Percentiles rank a stretch among this genome's conserved stretches.
Conservation (phyloP, 1,140 invertebrate genomes). For the Riptortus pedestris region DNA sequence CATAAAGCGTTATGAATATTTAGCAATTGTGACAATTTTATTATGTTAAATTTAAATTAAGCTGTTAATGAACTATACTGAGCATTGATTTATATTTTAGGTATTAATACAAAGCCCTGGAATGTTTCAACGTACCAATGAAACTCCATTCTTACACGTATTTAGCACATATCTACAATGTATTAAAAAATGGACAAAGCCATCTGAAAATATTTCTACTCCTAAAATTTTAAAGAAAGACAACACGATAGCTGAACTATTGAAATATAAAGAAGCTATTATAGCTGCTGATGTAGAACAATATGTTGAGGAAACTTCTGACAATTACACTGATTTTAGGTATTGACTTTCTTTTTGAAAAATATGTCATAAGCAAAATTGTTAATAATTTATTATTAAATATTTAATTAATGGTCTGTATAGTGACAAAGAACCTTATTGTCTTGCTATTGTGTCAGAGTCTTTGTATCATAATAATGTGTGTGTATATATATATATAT, state of each 20-base stretch:
- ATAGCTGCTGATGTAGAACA: conserved; percentile 25
- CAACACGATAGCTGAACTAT: conserved; percentile 15
- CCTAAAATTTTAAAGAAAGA: background rate
- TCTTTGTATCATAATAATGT: no score
- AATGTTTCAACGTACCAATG: conserved; percentile 44
- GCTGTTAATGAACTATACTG: no score
- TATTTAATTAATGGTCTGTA: no score
- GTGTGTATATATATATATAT: no score
- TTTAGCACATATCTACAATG: conserved; percentile 51
- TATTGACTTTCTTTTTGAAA: no score
- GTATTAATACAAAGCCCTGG: conserved; percentile 47
- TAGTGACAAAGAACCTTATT: no score
- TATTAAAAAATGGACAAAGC: conserved; percentile 41
- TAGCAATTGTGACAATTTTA: no score
- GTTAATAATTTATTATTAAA: no score
- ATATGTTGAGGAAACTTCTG: conserved; percentile 24
- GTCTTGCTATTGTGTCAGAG: no score
- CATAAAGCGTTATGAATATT: no score
- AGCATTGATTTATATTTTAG: conserved; percentile 37
- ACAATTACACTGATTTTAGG: conserved; percentile 25
- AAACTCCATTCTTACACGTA: conserved; percentile 47
- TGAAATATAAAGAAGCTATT: conserved; percentile 31
- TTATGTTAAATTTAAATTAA: no score
- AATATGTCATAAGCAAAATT: no score
- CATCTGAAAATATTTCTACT: background rate